A percentile compares a stretch with the other conserved stretches of the same genome.
Evolutionary conservation across 2,797 vertebrate species (phyloP).

Genomic region (Scarus forsteni): DNA sequence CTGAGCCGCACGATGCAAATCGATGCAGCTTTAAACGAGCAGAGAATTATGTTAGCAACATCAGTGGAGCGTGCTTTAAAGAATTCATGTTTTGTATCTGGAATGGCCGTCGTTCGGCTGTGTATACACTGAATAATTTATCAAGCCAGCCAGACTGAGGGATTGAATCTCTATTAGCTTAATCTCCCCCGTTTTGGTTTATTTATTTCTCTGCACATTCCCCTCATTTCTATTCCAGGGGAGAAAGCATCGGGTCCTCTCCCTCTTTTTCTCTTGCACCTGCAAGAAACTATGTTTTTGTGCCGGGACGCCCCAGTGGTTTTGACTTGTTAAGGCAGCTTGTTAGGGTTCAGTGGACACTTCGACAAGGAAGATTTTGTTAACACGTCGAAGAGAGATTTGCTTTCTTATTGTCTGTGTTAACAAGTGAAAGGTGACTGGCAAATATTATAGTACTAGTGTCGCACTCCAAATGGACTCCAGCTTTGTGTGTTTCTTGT

Average conservation of each 20-base stretch:
- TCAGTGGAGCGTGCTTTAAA: conserved; percentile 80
- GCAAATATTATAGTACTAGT: conserved; percentile 37
- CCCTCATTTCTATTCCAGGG: conserved; percentile 75
- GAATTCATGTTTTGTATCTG: conserved; percentile 86
- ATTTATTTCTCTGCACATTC: conserved; percentile 82
- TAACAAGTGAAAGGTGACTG: conserved; percentile 64
- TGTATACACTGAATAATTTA: conserved; percentile 88
- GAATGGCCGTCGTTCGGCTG: conserved; percentile 78
- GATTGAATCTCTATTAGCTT: conserved; percentile 87
- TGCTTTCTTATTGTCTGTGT: conserved; percentile 60
- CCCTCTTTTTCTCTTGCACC: conserved; percentile 57
- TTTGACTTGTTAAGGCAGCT: conserved; percentile 71
- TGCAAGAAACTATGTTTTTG: conserved; percentile 69
- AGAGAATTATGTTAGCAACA: conserved; percentile 83
- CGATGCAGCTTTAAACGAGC: conserved; percentile 80
- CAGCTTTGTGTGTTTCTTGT: conserved; percentile 17
- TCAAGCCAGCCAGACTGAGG: conserved; percentile 82
- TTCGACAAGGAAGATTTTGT: conserved; percentile 59
- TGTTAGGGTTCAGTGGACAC: conserved; percentile 63
- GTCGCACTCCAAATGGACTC: conserved; percentile 10
- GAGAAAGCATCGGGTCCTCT: conserved; percentile 53
- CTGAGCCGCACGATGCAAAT: conserved; percentile 75
- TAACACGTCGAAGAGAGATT: conserved; percentile 57
- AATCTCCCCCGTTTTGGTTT: conserved; percentile 84
- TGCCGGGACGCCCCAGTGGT: conserved; percentile 60